Percentiles rank a stretch among this genome's conserved stretches.
Evolutionary conservation across 2,888 invertebrate species (phyloP).

Genomic region (Gymnosoma rotundatum): DNA sequence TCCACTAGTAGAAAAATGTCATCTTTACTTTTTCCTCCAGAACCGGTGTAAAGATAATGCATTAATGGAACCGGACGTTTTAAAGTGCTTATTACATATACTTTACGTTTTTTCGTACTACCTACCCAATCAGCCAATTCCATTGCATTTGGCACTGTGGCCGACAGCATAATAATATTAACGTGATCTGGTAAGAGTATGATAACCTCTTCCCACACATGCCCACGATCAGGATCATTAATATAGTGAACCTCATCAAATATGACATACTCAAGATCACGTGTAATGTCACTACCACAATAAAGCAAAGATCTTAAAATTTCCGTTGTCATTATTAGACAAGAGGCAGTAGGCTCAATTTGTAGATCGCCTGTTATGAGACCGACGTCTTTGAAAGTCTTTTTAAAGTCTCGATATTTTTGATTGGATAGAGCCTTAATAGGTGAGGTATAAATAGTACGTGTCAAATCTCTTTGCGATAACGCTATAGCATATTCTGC

Average conservation of each 20-base stretch:
- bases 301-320: slow-evolving; percentile 98
- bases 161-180: slow-evolving; percentile 97
- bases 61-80: slow-evolving; percentile 97
- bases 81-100: slow-evolving; percentile 95
- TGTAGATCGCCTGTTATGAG: slow-evolving; percentile 97
- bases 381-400: slow-evolving; percentile 95
- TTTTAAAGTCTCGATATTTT: slow-evolving; percentile 98
- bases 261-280: slow-evolving; percentile 98
- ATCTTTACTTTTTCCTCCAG: slow-evolving; percentile 86
- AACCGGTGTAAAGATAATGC: slow-evolving; percentile 94
- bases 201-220: slow-evolving; percentile 99
- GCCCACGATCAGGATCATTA: slow-evolving; percentile 97
- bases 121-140: slow-evolving; percentile 98
- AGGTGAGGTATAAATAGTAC: slow-evolving; percentile 98
- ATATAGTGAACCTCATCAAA: slow-evolving; percentile 99
- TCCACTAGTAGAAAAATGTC: slow-evolving; percentile 91
- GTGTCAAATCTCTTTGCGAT: slow-evolving; percentile 94
- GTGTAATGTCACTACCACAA: slow-evolving; percentile 95
- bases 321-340: slow-evolving; percentile 99
- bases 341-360: slow-evolving; percentile 95
- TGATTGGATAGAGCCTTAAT: slow-evolving; percentile 99
- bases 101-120: slow-evolving; percentile 91
- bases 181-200: slow-evolving; percentile 97
- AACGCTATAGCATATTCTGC: slow-evolving; percentile 99
- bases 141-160: slow-evolving; percentile 98